Conservation (phyloP, 1,140 invertebrate genomes). For the Subanguina moxae region DNA sequence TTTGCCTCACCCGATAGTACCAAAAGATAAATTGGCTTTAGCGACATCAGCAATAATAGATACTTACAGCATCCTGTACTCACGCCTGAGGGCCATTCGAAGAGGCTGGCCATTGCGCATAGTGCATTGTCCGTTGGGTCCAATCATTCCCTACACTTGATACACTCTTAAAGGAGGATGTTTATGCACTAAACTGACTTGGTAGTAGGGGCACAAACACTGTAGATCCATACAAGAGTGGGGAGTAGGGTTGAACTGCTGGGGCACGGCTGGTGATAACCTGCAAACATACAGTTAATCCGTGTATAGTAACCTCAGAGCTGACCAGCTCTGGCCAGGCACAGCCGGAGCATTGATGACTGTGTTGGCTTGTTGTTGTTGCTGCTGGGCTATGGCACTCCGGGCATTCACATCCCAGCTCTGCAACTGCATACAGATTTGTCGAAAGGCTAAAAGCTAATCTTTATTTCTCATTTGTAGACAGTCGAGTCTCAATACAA, state of each 20-base stretch:
- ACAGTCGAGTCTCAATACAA: too few species aligned
- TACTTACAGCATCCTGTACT: slow-evolving; percentile 58
- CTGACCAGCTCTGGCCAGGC: slow-evolving; percentile 30
- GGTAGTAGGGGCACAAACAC: slow-evolving; percentile 21
- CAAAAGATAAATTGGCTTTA: too few species aligned
- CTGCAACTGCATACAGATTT: slow-evolving; percentile 34
- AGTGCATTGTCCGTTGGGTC: slow-evolving; percentile 47
- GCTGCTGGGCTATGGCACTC: slow-evolving; percentile 27
- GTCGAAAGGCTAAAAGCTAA: slow-evolving; percentile 37
- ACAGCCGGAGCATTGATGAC: slow-evolving; percentile 49
- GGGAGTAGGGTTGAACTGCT: slow-evolving; percentile 16
- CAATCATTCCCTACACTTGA: slow-evolving; percentile 37
- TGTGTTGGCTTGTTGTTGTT: slow-evolving; percentile 26
- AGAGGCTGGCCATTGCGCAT: slow-evolving; percentile 47
- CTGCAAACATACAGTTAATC: too few species aligned
- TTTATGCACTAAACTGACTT: slow-evolving; percentile 12
- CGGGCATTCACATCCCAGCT: slow-evolving; percentile 42
- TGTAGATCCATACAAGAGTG: slow-evolving; percentile 28
- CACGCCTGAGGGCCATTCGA: slow-evolving; percentile 53
- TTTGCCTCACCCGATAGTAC: too few species aligned
- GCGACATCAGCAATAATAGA: too few species aligned
- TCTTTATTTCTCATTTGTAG: neutral
- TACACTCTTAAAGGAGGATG: neutral
- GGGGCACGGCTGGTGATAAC: slow-evolving; percentile 26
- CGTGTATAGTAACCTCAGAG: too few species aligned